These are phyloP conservation scores for Hetaerina titia DNA, from an alignment of 2,888 invertebrate species.

Conservation along the genomic window DNA sequence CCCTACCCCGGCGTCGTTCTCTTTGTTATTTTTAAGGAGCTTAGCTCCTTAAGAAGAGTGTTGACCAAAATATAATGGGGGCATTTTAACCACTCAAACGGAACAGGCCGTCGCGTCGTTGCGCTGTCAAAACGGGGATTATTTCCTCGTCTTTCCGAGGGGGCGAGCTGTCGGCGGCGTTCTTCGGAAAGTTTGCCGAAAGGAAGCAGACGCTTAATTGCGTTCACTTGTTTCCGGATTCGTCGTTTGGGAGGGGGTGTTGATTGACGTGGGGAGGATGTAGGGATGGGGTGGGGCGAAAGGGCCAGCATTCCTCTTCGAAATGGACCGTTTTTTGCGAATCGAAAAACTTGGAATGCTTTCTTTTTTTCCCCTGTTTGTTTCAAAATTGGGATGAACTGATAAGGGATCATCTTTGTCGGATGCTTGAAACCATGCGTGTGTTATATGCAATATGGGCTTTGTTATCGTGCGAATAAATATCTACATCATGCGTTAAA, in stretches of 20 bases:
- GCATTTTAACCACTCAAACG: not conserved
- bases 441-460: no score
- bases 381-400: no score
- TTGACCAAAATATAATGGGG: conserved; percentile 43
- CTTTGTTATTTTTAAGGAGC: conserved; percentile 17
- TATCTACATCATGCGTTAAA: no score
- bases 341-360: not conserved
- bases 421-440: no score
- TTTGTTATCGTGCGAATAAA: no score
- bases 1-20: not conserved
- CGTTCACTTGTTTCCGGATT: not conserved
- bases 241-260: not conserved
- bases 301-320: not conserved
- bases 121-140: not conserved
- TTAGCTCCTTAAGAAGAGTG: conserved; percentile 40
- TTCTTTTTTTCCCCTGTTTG: not conserved
- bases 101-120: not conserved
- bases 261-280: not conserved
- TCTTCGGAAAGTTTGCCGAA: not conserved
- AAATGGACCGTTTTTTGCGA: not conserved
- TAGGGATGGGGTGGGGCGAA: no score
- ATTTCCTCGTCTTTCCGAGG: not conserved
- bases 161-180: not conserved
- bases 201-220: not conserved
- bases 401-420: no score